phyloP scores from a whole-genome alignment of 2,797 vertebrate species.

The Botia almorhae region DNA sequence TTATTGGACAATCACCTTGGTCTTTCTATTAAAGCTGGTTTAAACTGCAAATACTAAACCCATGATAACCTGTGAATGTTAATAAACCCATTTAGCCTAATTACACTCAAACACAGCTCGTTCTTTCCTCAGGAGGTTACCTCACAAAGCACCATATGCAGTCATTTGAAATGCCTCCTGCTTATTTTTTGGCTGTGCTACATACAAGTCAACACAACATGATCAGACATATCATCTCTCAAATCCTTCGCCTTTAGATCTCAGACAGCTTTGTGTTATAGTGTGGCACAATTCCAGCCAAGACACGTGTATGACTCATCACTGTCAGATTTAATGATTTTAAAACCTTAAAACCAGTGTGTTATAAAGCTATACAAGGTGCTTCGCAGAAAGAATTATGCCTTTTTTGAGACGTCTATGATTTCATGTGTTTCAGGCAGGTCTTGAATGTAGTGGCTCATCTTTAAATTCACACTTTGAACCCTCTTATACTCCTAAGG shows the following conservation, averaged over 20 bases:
- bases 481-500: slow-evolving; percentile 56
- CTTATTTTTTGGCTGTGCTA: slow-evolving; percentile 32
- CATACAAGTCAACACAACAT: neutral
- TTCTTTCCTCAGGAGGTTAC: slow-evolving; percentile 65
- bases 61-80: slow-evolving; percentile 77
- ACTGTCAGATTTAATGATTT: neutral
- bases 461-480: slow-evolving; percentile 69
- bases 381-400: neutral
- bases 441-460: slow-evolving; percentile 73
- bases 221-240: neutral
- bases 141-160: slow-evolving; percentile 65
- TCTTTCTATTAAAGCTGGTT: slow-evolving; percentile 66
- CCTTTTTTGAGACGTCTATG: neutral
- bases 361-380: neutral
- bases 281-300: neutral
- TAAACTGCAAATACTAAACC: slow-evolving; percentile 73
- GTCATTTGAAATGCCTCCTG: slow-evolving; percentile 63
- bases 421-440: slow-evolving; percentile 62
- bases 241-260: neutral
- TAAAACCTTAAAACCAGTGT: neutral
- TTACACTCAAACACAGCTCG: slow-evolving; percentile 69
- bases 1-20: neutral
- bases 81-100: slow-evolving; percentile 69
- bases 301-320: neutral
- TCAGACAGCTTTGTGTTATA: neutral